Evolutionary conservation across 2,797 vertebrate species (phyloP), one percentile per base, ranked within the genome.

Genomic region (Macroramphosus scolopax): DNA sequence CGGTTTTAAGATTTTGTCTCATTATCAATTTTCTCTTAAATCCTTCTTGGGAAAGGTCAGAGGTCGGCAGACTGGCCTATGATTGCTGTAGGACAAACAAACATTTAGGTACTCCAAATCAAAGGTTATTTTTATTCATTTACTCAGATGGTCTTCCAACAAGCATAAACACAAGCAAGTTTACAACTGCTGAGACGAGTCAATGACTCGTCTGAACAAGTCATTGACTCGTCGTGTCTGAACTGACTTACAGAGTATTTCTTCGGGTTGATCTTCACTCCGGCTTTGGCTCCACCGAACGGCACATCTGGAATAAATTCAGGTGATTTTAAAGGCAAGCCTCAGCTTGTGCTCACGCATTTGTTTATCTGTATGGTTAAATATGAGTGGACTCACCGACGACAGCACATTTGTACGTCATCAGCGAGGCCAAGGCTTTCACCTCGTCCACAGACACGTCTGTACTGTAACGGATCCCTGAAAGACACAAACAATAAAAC

Each of bases 351-450:
- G n/a, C n/a, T n/a, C n/a, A n/a, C n/a, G n/a, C n/a, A n/a, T n/a
- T n/a, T n/a, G n/a, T n/a, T n/a, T n/a, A n/a, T n/a, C n/a, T n/a
- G n/a, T n/a, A n/a, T n/a, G n/a, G n/a, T n/a, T n/a, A n/a, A n/a
- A 30, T 36, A 34, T 25, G 36, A 6, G 7, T 10, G 0, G 6
- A 63, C 94, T 93, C 80, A 98, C 96, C 96, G 5, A 98, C 95
- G 4, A 98, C 95, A 0, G 95, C 96, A 75, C 95, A 98, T 63
- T 98, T 98, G 57, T 97, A 98, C 0, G 96, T 98, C 95, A 98
- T 98, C 63, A 98, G 81, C 10, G 96, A 98, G 12, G 96, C 96
- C 76, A 98, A 80, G 9, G 96, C 95, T 77, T 98, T 98, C 3
- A 98, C 95, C 84, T 98, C 96, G 55, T 98, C 95, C 8, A 96